Percentiles rank a stretch among this genome's conserved stretches.
phyloP scores from a whole-genome alignment of 2,888 invertebrate genomes.

The Agonopterix heracliana region DNA sequence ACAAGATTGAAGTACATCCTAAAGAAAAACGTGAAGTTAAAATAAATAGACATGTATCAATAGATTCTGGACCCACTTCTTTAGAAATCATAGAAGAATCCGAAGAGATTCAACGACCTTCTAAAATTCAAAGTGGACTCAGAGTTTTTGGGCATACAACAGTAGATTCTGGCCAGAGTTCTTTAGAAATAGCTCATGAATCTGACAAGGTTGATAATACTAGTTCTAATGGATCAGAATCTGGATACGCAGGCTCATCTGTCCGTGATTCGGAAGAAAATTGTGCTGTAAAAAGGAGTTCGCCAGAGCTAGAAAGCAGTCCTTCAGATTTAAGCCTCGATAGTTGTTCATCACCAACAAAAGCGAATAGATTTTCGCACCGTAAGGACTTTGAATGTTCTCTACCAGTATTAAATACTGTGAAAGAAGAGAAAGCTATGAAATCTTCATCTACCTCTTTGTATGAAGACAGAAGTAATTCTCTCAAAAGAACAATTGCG shows the following conservation, averaged over 20 bases:
- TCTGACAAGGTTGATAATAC: constrained; percentile 27
- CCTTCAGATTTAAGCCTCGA: not conserved
- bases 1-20: no score
- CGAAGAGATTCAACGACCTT: not conserved
- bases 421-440: constrained; percentile 11
- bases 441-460: constrained; percentile 42
- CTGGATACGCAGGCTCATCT: constrained; percentile 44
- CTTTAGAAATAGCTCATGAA: no score
- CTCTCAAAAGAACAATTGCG: constrained; percentile 26
- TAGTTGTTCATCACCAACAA: not conserved
- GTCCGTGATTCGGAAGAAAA: constrained; percentile 1
- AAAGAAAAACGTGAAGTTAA: no score
- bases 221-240: constrained; percentile 47
- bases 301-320: not conserved
- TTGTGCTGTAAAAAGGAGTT: not conserved
- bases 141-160: no score
- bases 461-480: constrained; percentile 21
- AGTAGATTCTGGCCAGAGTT: no score
- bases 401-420: constrained; percentile 29
- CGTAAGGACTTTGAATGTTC: constrained; percentile 33
- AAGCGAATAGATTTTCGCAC: constrained; percentile 4
- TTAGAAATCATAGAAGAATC: not conserved
- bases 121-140: constrained; percentile 2
- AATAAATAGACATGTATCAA: no score
- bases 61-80: not conserved